A percentile compares a stretch with the other conserved stretches of the same genome.
Evolutionary conservation across 1,140 invertebrate genomes (phyloP).

Genomic region (Maconellicoccus hirsutus): DNA sequence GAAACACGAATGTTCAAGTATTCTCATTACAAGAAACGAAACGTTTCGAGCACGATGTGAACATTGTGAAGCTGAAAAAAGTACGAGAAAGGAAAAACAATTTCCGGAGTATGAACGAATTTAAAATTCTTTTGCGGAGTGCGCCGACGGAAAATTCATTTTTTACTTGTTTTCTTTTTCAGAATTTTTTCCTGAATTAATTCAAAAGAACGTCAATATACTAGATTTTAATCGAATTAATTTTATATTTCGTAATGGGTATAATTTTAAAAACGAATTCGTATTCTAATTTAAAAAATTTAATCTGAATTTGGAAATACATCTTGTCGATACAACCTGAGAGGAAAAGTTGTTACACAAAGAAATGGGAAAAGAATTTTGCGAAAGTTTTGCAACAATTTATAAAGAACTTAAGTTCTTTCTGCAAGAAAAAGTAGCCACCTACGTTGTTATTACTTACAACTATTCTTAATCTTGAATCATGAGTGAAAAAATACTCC

Average conservation of each 20-base stretch:
- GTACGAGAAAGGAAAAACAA: neutral
- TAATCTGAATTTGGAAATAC: neutral
- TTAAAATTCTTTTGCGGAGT: neutral
- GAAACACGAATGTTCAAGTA: neutral
- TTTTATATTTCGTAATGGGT: neutral
- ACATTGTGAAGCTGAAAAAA: too few species aligned
- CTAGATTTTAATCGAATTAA: conserved; percentile 4
- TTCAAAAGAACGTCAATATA: neutral
- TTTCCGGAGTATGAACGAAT: conserved; percentile 4
- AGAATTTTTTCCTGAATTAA: neutral
- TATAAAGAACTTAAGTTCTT: too few species aligned
- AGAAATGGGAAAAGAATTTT: too few species aligned
- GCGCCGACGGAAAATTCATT: neutral
- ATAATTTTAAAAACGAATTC: too few species aligned
- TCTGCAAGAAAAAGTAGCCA: too few species aligned
- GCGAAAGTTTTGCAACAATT: too few species aligned
- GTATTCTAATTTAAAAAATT: too few species aligned
- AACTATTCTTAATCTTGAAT: too few species aligned
- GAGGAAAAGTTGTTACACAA: too few species aligned
- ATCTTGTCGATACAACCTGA: too few species aligned
- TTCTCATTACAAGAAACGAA: neutral
- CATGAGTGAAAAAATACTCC: too few species aligned
- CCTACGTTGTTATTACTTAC: too few species aligned
- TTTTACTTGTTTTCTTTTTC: neutral
- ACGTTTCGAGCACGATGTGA: neutral